Percentiles rank a stretch among this genome's conserved stretches.
These are phyloP conservation scores for Leptoclinus maculatus DNA, from an alignment of 2,797 vertebrate genomes.

Conservation along the genomic window DNA sequence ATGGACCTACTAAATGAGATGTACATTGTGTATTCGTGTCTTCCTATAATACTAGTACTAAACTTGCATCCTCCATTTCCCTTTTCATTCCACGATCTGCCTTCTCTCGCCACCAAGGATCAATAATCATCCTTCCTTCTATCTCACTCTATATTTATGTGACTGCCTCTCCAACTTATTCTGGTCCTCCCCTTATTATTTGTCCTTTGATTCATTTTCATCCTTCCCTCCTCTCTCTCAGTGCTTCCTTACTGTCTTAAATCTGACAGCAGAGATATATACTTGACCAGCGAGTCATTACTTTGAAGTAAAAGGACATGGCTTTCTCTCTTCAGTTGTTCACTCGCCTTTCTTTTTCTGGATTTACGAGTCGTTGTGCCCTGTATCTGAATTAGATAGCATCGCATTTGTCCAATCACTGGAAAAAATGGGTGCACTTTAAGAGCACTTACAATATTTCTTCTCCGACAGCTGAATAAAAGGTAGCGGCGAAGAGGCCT, in stretches of 20 bases:
- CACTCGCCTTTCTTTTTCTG: conserved; percentile 21
- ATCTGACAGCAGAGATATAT: conserved; percentile 28
- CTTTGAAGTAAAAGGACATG: conserved; percentile 28
- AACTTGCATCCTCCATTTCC: no score
- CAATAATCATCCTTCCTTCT: background rate
- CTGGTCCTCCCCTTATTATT: background rate
- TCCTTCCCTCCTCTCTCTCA: background rate
- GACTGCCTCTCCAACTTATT: background rate
- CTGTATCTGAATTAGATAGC: conserved; percentile 42
- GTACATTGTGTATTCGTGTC: background rate
- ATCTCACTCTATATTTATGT: conserved; percentile 1
- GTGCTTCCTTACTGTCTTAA: conserved; percentile 3
- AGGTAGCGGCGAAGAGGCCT: conserved; percentile 7
- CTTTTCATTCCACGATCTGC: background rate
- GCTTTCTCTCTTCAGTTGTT: conserved; percentile 22
- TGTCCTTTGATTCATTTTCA: conserved; percentile 15
- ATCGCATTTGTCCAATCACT: conserved; percentile 49
- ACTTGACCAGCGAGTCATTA: conserved; percentile 28
- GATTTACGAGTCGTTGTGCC: conserved; percentile 51
- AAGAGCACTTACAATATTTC: conserved; percentile 53
- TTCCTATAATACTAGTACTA: background rate
- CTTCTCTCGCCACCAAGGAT: background rate
- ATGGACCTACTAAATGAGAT: background rate
- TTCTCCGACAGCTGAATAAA: conserved; percentile 34
- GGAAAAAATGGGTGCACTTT: conserved; percentile 48